phyloP scores from a whole-genome alignment of 2,888 invertebrate genomes.

The Brachyptera putata region DNA sequence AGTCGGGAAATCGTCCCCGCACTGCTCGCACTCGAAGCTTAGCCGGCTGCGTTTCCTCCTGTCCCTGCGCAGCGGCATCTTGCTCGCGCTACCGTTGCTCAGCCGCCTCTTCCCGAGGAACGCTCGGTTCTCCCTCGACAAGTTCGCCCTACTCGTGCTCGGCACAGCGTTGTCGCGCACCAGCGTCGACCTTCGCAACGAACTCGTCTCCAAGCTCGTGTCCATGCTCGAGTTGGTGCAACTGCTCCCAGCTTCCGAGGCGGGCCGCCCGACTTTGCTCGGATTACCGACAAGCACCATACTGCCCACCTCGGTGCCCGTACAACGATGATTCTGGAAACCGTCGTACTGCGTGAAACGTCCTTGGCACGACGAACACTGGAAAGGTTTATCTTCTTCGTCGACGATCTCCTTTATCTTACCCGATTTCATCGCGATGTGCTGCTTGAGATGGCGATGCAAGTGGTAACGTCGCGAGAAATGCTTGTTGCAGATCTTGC shows the following conservation, averaged over 20 bases:
- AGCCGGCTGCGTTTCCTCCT: constrained; percentile 24
- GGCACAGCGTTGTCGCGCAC: not conserved
- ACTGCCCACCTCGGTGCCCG: constrained; percentile 16
- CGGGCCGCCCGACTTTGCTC: not conserved
- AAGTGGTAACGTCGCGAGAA: constrained; percentile 37
- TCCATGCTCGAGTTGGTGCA: no score
- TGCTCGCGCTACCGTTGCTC: not conserved
- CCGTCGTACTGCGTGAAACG: constrained; percentile 24
- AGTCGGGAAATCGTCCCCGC: constrained; percentile 37
- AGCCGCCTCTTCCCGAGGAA: not conserved
- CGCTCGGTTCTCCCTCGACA: not conserved
- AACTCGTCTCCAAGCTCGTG: no score
- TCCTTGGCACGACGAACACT: constrained; percentile 28
- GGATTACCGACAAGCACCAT: constrained; percentile 7
- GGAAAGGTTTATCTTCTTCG: constrained; percentile 16
- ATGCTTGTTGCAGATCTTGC: constrained; percentile 35
- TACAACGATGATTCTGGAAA: constrained; percentile 27
- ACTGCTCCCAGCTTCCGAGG: not conserved
- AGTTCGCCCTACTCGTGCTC: not conserved
- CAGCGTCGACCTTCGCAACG: not conserved
- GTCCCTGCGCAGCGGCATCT: constrained; percentile 23
- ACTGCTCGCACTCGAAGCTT: constrained; percentile 37
- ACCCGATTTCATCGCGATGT: constrained; percentile 23
- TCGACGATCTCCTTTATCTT: constrained; percentile 1
- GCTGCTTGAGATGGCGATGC: constrained; percentile 36